phyloP scores from a whole-genome alignment of 2,797 vertebrate species.

The Botia kubotai region DNA sequence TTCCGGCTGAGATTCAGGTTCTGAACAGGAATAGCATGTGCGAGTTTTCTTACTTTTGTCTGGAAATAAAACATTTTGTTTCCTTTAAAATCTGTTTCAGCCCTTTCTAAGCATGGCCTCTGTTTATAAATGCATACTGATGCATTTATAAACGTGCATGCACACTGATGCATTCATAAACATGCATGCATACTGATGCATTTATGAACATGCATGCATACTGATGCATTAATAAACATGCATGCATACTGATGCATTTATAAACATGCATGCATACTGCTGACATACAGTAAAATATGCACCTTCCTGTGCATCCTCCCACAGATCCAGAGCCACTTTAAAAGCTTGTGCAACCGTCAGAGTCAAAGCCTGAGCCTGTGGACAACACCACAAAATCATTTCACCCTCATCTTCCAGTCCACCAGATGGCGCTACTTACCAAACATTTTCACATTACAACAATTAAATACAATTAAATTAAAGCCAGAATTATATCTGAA shows the following conservation, averaged over 20 bases:
- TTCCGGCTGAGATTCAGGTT: slow-evolving; percentile 59
- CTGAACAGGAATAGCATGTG: slow-evolving; percentile 74
- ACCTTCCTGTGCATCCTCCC: slow-evolving; percentile 91
- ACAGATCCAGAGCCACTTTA: slow-evolving; percentile 89
- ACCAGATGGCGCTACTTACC: slow-evolving; percentile 52
- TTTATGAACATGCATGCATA: too few species aligned
- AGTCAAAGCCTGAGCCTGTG: slow-evolving; percentile 90
- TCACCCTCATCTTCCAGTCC: background rate
- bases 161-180: too few species aligned
- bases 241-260: too few species aligned
- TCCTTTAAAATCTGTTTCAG: background rate
- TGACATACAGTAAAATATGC: background rate
- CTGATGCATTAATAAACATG: too few species aligned
- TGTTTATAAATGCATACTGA: background rate
- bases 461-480: background rate
- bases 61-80: slow-evolving; percentile 49
- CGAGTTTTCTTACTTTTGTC: slow-evolving; percentile 80
- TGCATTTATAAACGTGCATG: background rate
- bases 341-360: slow-evolving; percentile 94
- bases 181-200: too few species aligned
- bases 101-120: background rate
- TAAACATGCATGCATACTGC: background rate
- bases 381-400: background rate
- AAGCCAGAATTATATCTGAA: background rate
- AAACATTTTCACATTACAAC: background rate